Evolutionary conservation across 2,797 vertebrate genomes (phyloP).

Genomic region (Thripadectes ignobilis): DNA sequence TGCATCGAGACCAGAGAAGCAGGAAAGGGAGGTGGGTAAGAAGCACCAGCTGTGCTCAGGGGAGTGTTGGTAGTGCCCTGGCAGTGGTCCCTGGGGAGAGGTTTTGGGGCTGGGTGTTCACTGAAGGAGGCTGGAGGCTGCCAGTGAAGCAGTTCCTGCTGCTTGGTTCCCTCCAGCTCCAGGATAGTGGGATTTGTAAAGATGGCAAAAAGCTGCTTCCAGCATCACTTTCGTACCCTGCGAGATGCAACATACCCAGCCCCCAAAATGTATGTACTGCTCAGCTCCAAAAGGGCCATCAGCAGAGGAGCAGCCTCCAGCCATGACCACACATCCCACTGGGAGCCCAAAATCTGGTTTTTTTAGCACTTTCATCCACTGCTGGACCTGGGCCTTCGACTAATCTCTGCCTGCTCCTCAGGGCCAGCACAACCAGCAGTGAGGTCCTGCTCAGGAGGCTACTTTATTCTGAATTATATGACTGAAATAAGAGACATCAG

Average conservation of each 20-base stretch:
- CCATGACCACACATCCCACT: not conserved
- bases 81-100: not conserved
- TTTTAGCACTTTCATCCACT: not conserved
- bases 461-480: not conserved
- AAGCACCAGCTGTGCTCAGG: not conserved
- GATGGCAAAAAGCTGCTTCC: not conserved
- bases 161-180: not conserved
- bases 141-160: not conserved
- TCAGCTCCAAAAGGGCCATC: not conserved
- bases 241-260: not conserved
- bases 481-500: not conserved
- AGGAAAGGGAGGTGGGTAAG: not conserved
- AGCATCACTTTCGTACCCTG: not conserved
- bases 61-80: not conserved
- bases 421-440: not conserved
- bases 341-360: not conserved
- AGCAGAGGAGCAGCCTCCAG: not conserved
- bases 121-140: not conserved
- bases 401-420: not conserved
- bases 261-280: rapidly evolving
- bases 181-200: not conserved
- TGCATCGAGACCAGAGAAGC: slow-evolving; percentile 15
- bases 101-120: not conserved
- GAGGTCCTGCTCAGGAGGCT: not conserved
- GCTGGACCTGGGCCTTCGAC: not conserved